These are phyloP conservation scores for Colletes latitarsis DNA, from an alignment of 1,140 invertebrate species.

Conservation along the genomic window DNA sequence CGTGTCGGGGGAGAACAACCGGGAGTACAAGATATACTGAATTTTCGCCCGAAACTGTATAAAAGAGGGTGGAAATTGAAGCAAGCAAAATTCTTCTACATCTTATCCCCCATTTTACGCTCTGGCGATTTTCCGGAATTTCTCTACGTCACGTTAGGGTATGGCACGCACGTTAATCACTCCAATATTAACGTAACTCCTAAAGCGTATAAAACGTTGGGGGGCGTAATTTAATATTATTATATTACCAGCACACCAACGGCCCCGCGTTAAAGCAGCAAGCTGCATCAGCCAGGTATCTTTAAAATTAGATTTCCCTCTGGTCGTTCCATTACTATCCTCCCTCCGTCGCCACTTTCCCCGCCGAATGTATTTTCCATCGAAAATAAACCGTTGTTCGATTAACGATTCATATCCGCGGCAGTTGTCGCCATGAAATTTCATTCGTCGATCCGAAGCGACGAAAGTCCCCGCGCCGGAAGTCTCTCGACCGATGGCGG, in stretches of 20 bases:
- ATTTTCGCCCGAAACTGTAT: background rate
- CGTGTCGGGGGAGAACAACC: background rate
- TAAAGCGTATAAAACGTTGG: conserved; percentile 31
- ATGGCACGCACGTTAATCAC: conserved; percentile 43
- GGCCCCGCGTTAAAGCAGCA: background rate
- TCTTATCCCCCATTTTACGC: conserved; percentile 9
- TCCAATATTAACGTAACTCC: conserved; percentile 28
- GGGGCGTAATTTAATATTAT: conserved; percentile 46
- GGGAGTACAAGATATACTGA: background rate
- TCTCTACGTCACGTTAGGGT: conserved; percentile 6
- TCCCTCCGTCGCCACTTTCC: background rate
- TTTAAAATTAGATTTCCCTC: conserved; percentile 47
- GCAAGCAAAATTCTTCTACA: background rate
- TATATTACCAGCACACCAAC: conserved; percentile 24
- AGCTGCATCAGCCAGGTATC: conserved; percentile 31
- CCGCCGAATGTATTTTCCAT: too few relatives aligned
- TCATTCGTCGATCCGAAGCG: background rate
- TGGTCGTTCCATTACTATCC: background rate
- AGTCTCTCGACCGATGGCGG: background rate
- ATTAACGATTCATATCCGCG: background rate
- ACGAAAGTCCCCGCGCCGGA: background rate
- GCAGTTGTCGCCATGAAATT: background rate
- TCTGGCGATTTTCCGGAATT: conserved; percentile 9
- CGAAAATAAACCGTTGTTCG: too few relatives aligned
- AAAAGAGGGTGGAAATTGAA: background rate